phyloP scores from a whole-genome alignment of 2,113 vertebrate genomes.

The Saguinus imperator region DNA sequence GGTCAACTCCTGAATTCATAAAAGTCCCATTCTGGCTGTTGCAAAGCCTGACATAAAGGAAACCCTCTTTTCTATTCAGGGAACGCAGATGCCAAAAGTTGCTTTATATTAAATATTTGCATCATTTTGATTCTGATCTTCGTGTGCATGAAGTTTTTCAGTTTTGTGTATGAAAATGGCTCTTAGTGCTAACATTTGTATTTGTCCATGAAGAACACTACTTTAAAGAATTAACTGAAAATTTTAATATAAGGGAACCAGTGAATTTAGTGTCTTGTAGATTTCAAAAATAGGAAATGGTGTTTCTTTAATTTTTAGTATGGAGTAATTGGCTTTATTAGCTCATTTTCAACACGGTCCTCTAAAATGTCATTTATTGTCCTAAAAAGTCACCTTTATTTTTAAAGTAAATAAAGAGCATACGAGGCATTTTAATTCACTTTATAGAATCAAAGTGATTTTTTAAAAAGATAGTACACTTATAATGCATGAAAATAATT shows the following conservation, averaged over 20 bases:
- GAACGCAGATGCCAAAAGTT: neutral
- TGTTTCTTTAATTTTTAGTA: conserved; percentile 49
- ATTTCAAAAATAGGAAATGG: conserved; percentile 37
- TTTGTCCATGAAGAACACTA: conserved; percentile 11
- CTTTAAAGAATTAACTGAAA: conserved; percentile 51
- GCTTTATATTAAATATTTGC: conserved; percentile 31
- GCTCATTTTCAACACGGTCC: conserved; percentile 30
- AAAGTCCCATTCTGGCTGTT: neutral
- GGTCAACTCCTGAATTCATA: neutral
- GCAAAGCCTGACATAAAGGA: neutral
- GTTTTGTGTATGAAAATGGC: neutral
- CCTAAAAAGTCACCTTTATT: conserved; percentile 37
- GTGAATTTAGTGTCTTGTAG: neutral
- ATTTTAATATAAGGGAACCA: conserved; percentile 51
- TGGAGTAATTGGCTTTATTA: conserved; percentile 51
- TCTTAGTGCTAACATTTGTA: neutral
- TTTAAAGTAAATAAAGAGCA: conserved; percentile 49
- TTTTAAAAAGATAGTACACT: conserved; percentile 27
- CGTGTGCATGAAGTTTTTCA: neutral
- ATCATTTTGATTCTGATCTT: neutral
- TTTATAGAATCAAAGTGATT: neutral
- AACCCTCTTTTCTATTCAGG: neutral
- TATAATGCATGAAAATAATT: neutral
- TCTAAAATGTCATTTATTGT: conserved; percentile 58
- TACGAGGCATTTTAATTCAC: conserved; percentile 10